Percentiles rank a stretch among this genome's conserved stretches.
These are phyloP conservation scores for Saccostrea echinata DNA, from an alignment of 1,140 invertebrate genomes.

Conservation along the genomic window DNA sequence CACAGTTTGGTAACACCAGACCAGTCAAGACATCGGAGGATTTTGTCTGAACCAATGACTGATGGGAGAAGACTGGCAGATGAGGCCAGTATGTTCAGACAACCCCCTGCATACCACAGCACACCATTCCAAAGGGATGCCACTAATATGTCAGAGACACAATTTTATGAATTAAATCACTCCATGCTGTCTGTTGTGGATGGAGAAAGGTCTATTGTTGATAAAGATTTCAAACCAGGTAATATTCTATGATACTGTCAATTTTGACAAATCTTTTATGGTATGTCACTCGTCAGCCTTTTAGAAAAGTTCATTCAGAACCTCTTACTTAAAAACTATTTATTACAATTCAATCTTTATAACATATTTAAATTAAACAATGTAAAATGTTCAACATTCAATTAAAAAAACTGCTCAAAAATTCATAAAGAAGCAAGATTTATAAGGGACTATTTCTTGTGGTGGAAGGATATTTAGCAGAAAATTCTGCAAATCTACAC, in stretches of 20 bases:
- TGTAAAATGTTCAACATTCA: too few relatives aligned
- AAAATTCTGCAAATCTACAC: too few relatives aligned
- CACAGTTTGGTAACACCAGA: conserved; percentile 27
- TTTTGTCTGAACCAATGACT: neutral
- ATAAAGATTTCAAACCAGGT: conserved; percentile 3
- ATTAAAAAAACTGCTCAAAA: too few relatives aligned
- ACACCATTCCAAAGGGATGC: conserved; percentile 56
- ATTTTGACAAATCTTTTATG: too few relatives aligned
- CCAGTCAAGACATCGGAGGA: conserved; percentile 3
- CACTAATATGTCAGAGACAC: conserved; percentile 8
- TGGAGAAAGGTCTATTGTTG: neutral
- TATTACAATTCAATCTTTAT: too few relatives aligned
- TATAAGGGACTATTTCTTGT: too few relatives aligned
- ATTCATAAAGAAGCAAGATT: too few relatives aligned
- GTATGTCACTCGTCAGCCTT: too few relatives aligned
- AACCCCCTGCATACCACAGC: conserved; percentile 61
- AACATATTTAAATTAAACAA: too few relatives aligned
- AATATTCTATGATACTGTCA: neutral
- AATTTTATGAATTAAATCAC: conserved; percentile 3
- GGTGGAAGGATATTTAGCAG: too few relatives aligned
- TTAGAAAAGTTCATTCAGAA: too few relatives aligned
- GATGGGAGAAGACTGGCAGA: conserved; percentile 2
- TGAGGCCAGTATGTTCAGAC: conserved; percentile 53
- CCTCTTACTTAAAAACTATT: too few relatives aligned
- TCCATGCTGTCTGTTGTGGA: conserved; percentile 14